Base-by-base conservation (phyloP, 1,140 invertebrate species). In the Leptopilina clavipes region DNA sequence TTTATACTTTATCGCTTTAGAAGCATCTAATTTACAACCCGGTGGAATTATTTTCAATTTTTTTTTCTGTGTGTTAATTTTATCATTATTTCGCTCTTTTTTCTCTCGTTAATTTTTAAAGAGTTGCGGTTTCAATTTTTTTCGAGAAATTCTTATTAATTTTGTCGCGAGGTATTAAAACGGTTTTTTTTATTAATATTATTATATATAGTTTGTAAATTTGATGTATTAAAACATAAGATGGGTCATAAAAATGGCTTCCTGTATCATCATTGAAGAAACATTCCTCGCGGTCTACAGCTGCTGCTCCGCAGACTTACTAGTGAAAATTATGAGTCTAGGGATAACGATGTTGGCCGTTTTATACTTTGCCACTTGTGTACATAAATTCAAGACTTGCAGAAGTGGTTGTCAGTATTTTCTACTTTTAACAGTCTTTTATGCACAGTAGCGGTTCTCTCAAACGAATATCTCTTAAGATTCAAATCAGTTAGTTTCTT, bases 311-410 rank as follows among this genome's bases (percentile, higher is more conserved):
- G 56, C 56, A 65, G 56, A 65, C 56, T 31, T 31, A 65, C 56
- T 65, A 31, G 22, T 65, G 22, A 25, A 65, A 40, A 65, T 65
- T 65, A 65, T 65, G 56, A 65, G 56, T 65, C 56, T 65, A 65
- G 56, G 56, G 56, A 65, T 65, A 65, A 65, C 22, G 56, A 65
- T 65, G 56, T 65, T 65, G 56, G 56, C 14, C 56, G 56, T 65
- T 65, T 65, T 12, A 31, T 65, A 65, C 56, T 65, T 25, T 65
- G 56, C 56, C 37, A 65, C 56, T 65, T 65, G 56, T 65, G 56
- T 65, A 22, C 56, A 65, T 65, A 65, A 65, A 65, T 65, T 31
- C 48, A 52, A 52, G 48, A 52, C 48, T 52, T 52, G 48, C 48
- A 37, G 22, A 65, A 14, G 3, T 19, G 56, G 56, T 65, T 65